These are phyloP conservation scores for Discoglossus pictus DNA, from an alignment of 2,797 vertebrate species.

Conservation along the genomic window DNA sequence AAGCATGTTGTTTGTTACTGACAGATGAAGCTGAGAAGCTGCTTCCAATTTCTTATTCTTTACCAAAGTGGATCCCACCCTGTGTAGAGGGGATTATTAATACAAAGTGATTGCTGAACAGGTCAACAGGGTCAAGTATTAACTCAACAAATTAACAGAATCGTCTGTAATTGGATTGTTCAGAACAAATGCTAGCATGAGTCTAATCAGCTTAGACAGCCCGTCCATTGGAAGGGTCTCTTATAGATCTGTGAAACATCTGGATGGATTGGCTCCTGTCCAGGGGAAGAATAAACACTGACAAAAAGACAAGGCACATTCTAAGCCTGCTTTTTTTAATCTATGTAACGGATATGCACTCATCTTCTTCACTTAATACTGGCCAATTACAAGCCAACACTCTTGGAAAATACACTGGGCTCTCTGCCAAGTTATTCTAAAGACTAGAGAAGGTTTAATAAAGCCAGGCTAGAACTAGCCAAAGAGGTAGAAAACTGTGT, in stretches of 20 bases:
- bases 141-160: not conserved
- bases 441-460: too few species aligned
- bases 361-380: conserved; percentile 4
- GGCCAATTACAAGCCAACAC: too few species aligned
- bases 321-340: too few species aligned
- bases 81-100: not conserved
- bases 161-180: not conserved
- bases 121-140: not conserved
- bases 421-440: too few species aligned
- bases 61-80: not conserved
- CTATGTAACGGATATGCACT: too few species aligned
- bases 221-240: not conserved
- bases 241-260: not conserved
- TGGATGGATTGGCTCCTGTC: conserved; percentile 17
- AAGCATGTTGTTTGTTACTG: too few species aligned
- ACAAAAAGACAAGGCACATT: not conserved
- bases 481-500: too few species aligned
- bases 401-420: too few species aligned
- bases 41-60: too few species aligned
- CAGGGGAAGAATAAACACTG: conserved; percentile 4
- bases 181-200: not conserved
- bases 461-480: too few species aligned
- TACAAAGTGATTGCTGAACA: not conserved
- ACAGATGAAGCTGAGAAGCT: too few species aligned
- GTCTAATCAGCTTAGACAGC: conserved; percentile 6